A percentile compares a stretch with the other conserved stretches of the same genome.
These are phyloP conservation scores for Leptestheria dahalacensis DNA, from an alignment of 1,140 invertebrate species.

Conservation along the genomic window DNA sequence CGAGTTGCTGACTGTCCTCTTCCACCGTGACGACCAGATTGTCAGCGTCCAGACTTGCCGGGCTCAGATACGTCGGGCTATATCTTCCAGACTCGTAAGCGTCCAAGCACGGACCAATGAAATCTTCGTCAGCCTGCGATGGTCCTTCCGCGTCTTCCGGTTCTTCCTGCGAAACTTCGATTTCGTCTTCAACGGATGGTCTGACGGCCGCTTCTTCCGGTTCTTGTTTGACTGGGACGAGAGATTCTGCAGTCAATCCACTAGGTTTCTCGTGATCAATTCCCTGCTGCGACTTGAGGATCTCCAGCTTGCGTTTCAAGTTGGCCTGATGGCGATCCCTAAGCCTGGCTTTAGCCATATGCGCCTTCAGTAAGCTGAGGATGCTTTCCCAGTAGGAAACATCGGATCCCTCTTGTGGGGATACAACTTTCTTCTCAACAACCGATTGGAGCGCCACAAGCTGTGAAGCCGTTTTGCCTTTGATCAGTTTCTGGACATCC, in stretches of 20 bases:
- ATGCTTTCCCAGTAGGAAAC: conserved; percentile 95
- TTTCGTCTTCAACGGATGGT: conserved; percentile 6
- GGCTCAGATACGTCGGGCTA: conserved; percentile 54
- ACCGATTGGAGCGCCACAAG: conserved; percentile 63
- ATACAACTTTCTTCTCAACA: conserved; percentile 77
- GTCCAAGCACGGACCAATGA: conserved; percentile 26
- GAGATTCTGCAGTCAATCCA: neutral
- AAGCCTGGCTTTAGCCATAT: conserved; percentile 82
- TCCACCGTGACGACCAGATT: conserved; percentile 60
- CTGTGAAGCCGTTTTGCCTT: conserved; percentile 80
- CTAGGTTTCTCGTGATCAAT: conserved; percentile 27
- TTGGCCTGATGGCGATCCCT: conserved; percentile 85
- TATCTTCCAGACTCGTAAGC: conserved; percentile 69
- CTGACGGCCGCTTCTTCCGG: conserved; percentile 17
- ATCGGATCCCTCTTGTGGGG: conserved; percentile 77
- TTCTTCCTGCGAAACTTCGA: conserved; percentile 22
- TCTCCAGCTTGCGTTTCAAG: conserved; percentile 70
- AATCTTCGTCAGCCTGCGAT: conserved; percentile 22
- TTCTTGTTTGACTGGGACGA: neutral
- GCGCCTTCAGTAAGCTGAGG: conserved; percentile 81
- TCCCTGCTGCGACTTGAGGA: conserved; percentile 76
- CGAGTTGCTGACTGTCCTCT: conserved; percentile 60
- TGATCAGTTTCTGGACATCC: conserved; percentile 80
- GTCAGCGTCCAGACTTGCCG: conserved; percentile 55
- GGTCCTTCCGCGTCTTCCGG: conserved; percentile 25